Conservation (phyloP, 2,888 invertebrate genomes). For the Cylindroiulus punctatus region DNA sequence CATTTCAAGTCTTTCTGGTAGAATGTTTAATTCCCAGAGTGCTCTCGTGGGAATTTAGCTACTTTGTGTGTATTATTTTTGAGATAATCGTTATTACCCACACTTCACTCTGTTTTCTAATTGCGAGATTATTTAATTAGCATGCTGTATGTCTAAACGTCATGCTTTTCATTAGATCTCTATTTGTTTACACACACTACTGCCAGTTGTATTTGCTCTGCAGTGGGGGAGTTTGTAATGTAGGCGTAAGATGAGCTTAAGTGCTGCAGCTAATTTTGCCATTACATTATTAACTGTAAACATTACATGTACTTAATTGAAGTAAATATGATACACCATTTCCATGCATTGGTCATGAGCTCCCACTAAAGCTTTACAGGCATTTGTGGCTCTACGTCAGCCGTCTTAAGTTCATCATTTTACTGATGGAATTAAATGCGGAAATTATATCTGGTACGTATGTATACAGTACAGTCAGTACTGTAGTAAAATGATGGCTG, state of each 20-base stretch:
- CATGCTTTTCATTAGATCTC: not conserved
- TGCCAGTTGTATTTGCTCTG: not conserved
- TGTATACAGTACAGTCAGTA: too few species aligned
- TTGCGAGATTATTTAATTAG: conserved; percentile 19
- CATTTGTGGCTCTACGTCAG: not conserved
- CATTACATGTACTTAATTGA: conserved; percentile 6
- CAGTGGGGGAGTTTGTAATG: not conserved
- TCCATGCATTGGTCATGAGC: not conserved
- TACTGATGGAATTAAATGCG: not conserved
- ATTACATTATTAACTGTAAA: conserved; percentile 31
- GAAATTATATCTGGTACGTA: too few species aligned
- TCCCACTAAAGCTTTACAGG: not conserved
- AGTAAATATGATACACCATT: not conserved
- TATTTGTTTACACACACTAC: conserved; percentile 11
- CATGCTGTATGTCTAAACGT: not conserved
- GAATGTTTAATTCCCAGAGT: not conserved
- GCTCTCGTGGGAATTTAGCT: not conserved
- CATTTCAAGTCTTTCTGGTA: not conserved
- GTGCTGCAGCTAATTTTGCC: not conserved
- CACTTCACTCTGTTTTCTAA: not conserved
- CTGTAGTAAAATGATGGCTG: not conserved
- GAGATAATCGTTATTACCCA: not conserved
- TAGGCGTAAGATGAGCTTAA: not conserved
- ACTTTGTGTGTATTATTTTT: not conserved
- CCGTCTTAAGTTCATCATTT: not conserved